Evolutionary conservation across 2,888 invertebrate genomes (phyloP).

Genomic region (Hirudinaria manillensis): DNA sequence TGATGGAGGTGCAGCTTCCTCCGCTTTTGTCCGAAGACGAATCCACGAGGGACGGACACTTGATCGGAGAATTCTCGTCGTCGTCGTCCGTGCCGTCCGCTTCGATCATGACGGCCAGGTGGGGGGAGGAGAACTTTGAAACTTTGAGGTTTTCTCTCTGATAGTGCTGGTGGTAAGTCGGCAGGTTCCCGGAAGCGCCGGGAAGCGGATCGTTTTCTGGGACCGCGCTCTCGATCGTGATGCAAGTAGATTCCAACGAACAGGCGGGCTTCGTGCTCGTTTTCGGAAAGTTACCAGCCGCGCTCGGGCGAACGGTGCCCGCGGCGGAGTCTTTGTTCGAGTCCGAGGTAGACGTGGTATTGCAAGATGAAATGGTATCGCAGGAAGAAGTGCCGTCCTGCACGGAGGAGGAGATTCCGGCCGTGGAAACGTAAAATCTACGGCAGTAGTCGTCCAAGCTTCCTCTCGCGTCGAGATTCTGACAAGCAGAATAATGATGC

Average conservation of each 20-base stretch:
- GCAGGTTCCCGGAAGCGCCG: not conserved
- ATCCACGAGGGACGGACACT: slow-evolving; percentile 3
- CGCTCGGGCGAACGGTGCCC: not conserved
- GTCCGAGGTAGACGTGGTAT: slow-evolving; percentile 6
- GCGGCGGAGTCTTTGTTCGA: not conserved
- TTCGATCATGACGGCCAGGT: slow-evolving; percentile 20
- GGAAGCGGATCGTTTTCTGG: not conserved
- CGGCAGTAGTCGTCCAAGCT: slow-evolving; percentile 4
- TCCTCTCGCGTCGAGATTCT: slow-evolving; percentile 10
- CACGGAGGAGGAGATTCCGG: not conserved
- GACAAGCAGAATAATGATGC: not conserved
- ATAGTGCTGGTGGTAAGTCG: not conserved
- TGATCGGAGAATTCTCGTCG: not conserved
- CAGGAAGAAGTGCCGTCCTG: not conserved
- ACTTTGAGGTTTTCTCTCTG: slow-evolving; percentile 9
- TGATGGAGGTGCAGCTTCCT: slow-evolving; percentile 12
- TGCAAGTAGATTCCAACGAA: not conserved
- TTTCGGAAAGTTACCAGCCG: not conserved
- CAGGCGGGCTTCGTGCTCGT: not conserved
- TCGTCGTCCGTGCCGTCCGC: slow-evolving; percentile 13
- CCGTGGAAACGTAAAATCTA: not conserved
- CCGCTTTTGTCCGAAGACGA: slow-evolving; percentile 5
- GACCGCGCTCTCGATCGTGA: not conserved
- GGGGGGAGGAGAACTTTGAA: not conserved
- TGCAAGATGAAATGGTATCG: slow-evolving; percentile 3